phyloP scores from a whole-genome alignment of 2,888 invertebrate genomes.

The Rhodophaea formosa region DNA sequence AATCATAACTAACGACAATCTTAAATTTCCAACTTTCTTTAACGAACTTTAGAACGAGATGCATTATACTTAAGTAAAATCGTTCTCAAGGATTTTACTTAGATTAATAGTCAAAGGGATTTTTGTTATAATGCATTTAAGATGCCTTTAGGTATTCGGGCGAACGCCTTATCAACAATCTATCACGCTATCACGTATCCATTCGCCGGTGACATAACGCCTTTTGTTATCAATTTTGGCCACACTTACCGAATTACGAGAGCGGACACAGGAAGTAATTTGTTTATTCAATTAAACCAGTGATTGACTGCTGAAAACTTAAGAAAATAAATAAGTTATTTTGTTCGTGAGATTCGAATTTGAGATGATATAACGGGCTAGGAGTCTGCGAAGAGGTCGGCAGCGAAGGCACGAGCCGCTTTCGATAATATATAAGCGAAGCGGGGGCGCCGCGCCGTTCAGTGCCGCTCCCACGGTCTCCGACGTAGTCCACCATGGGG shows the following conservation, averaged over 20 bases:
- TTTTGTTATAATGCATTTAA: too few relatives aligned
- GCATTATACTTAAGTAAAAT: too few relatives aligned
- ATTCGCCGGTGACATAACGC: slow-evolving; percentile 39
- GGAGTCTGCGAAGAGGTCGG: slow-evolving; percentile 34
- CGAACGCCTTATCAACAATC: background rate
- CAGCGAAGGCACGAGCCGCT: slow-evolving; percentile 33
- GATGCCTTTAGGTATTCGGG: too few relatives aligned
- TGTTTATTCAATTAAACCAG: slow-evolving; percentile 36
- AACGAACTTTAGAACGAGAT: too few relatives aligned
- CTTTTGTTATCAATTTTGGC: slow-evolving; percentile 31
- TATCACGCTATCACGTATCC: slow-evolving; percentile 25
- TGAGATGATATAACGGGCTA: slow-evolving; percentile 52
- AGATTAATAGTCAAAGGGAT: too few relatives aligned
- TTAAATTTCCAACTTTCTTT: too few relatives aligned
- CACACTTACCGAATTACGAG: slow-evolving; percentile 29
- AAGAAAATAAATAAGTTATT: background rate
- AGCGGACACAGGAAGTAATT: slow-evolving; percentile 41
- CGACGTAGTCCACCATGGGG: slow-evolving; percentile 60
- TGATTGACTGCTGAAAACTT: slow-evolving; percentile 5
- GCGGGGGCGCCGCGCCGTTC: slow-evolving; percentile 54
- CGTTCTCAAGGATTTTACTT: too few relatives aligned
- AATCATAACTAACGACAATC: too few relatives aligned
- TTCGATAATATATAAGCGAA: slow-evolving; percentile 58
- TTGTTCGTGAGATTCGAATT: slow-evolving; percentile 17
- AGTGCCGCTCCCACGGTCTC: slow-evolving; percentile 62